Percentiles rank a stretch among this genome's conserved stretches.
Evolutionary conservation across 2,888 invertebrate species (phyloP).

Genomic region (Elysia crispata): DNA sequence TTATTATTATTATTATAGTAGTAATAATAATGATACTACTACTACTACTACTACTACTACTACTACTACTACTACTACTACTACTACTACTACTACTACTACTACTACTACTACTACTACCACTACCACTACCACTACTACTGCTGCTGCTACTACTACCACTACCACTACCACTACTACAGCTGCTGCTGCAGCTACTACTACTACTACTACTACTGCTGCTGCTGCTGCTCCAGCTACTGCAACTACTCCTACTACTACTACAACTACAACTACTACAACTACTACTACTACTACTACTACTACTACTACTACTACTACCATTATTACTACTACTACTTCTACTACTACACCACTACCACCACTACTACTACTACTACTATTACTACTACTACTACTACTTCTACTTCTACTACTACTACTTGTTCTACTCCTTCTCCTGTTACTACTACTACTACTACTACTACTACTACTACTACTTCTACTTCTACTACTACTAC

Average conservation of each 20-base stretch:
- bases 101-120: conserved; percentile 48
- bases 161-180: conserved; percentile 43
- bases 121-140: conserved; percentile 47
- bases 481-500: conserved; percentile 1
- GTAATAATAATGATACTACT: too few species aligned
- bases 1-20: conserved; percentile 13
- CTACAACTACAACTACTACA: too few species aligned
- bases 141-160: conserved; percentile 47
- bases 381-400: conserved; percentile 1
- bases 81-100: conserved; percentile 47
- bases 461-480: conserved; percentile 9
- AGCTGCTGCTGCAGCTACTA: too few species aligned
- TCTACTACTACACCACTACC: too few species aligned
- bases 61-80: conserved; percentile 48
- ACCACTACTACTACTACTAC: too few species aligned
- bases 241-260: too few species aligned
- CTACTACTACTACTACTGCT: too few species aligned
- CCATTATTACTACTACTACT: too few species aligned
- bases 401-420: conserved; percentile 46
- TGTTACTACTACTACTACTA: conserved; percentile 1
- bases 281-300: conserved; percentile 41
- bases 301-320: background rate
- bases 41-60: too few species aligned
- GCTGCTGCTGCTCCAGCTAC: too few species aligned
- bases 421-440: conserved; percentile 31